Conservation (phyloP, 2,113 vertebrate species). For the Onychostruthus taczanowskii region DNA sequence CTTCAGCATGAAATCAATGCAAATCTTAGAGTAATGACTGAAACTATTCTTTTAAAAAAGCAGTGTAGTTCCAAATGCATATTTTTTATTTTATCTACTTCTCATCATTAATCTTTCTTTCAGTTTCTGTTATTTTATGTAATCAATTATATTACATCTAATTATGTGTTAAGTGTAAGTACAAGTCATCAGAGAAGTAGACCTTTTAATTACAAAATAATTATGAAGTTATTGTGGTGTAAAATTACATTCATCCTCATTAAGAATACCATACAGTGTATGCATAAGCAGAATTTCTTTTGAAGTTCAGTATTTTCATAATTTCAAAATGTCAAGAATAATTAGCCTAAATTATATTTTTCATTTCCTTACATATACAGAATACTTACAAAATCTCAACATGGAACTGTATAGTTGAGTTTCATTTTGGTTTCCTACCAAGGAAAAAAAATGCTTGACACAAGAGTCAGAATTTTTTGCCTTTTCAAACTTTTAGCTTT, state of each 20-base stretch:
- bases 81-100: not conserved
- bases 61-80: not conserved
- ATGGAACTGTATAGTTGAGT: not conserved
- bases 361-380: not conserved
- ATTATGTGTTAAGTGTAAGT: not conserved
- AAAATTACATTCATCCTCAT: not conserved
- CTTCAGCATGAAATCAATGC: not conserved
- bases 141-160: not conserved
- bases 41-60: not conserved
- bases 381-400: not conserved
- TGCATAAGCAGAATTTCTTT: not conserved
- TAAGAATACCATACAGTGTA: not conserved
- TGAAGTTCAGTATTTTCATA: not conserved
- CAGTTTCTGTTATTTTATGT: not conserved
- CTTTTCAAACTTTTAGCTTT: not conserved
- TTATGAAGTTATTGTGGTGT: conserved; percentile 1
- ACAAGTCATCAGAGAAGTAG: not conserved
- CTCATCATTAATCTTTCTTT: not conserved
- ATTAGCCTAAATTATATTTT: not conserved
- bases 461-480: not conserved
- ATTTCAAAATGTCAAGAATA: not conserved
- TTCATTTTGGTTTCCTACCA: not conserved
- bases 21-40: not conserved
- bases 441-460: not conserved
- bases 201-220: conserved; percentile 24